phyloP scores from a whole-genome alignment of 2,797 vertebrate genomes.

The Betta splendens region DNA sequence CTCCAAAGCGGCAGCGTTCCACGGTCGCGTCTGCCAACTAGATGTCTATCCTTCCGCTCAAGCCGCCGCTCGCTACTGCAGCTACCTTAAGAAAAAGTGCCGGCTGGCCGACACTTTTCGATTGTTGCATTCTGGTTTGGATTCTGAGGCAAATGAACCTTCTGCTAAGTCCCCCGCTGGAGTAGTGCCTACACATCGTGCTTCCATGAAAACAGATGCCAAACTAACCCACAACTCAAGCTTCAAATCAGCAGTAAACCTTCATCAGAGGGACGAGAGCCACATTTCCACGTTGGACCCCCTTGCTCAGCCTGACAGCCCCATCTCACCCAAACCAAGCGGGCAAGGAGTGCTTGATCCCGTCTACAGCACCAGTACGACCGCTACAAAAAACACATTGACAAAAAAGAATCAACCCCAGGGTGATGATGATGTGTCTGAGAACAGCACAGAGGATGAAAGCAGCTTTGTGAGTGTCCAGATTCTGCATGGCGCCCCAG shows the following conservation, averaged over 20 bases:
- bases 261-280: slow-evolving; percentile 45
- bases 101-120: slow-evolving; percentile 86
- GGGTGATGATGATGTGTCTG: slow-evolving; percentile 31
- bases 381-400: slow-evolving; percentile 40
- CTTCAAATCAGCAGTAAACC: slow-evolving; percentile 45
- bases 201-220: slow-evolving; percentile 28
- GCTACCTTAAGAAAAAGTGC: slow-evolving; percentile 91
- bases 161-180: slow-evolving; percentile 40
- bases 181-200: slow-evolving; percentile 39
- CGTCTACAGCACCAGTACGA: slow-evolving; percentile 41
- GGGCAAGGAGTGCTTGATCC: slow-evolving; percentile 32
- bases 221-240: slow-evolving; percentile 47
- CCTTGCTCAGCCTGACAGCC: slow-evolving; percentile 25
- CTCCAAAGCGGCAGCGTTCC: slow-evolving; percentile 86
- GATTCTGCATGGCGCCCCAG: slow-evolving; percentile 52
- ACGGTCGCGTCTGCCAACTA: slow-evolving; percentile 91
- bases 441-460: slow-evolving; percentile 73
- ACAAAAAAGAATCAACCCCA: slow-evolving; percentile 28
- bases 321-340: slow-evolving; percentile 32
- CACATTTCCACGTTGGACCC: slow-evolving; percentile 48
- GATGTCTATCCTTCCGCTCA: slow-evolving; percentile 91
- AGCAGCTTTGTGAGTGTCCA: slow-evolving; percentile 51
- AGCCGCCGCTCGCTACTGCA: slow-evolving; percentile 90
- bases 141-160: slow-evolving; percentile 44
- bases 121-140: slow-evolving; percentile 66